Evolutionary conservation across 2,797 vertebrate genomes (phyloP).

Genomic region (Clarias fuscus): DNA sequence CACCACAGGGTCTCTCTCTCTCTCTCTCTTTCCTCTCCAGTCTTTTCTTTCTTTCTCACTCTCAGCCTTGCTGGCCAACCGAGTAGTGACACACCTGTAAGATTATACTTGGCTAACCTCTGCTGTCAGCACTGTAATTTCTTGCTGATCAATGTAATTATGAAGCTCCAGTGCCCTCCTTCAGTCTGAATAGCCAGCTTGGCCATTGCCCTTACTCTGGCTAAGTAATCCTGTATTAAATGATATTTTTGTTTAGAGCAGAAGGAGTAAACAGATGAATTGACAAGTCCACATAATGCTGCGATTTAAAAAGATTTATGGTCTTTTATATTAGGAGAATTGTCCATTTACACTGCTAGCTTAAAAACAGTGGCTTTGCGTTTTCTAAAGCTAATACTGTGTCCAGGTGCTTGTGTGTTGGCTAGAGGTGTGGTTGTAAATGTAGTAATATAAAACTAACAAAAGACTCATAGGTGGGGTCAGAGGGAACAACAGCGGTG

Average conservation of each 20-base stretch:
- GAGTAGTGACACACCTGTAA: conserved; percentile 69
- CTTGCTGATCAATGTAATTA: conserved; percentile 77
- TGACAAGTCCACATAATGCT: neutral
- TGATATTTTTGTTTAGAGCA: conserved; percentile 39
- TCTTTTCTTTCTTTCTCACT: conserved; percentile 14
- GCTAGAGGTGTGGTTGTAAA: conserved; percentile 21
- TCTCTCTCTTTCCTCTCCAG: conserved; percentile 31
- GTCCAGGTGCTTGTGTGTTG: neutral
- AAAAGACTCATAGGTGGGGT: neutral
- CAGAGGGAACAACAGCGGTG: conserved; percentile 22
- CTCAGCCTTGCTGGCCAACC: conserved; percentile 41
- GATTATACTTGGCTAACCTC: conserved; percentile 70
- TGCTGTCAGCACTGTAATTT: conserved; percentile 78
- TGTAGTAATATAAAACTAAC: conserved; percentile 27
- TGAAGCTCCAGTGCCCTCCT: conserved; percentile 65
- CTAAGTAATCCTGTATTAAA: conserved; percentile 45
- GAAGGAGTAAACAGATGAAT: conserved; percentile 24
- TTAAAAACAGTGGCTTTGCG: neutral
- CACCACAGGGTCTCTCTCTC: conserved; percentile 68
- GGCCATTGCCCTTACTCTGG: conserved; percentile 23
- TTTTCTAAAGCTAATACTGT: neutral
- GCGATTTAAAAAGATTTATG: neutral
- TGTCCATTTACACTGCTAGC: neutral
- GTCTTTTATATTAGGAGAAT: neutral
- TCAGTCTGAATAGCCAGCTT: conserved; percentile 60